phyloP scores from a whole-genome alignment of 2,113 vertebrate genomes.

The Myodes glareolus region DNA sequence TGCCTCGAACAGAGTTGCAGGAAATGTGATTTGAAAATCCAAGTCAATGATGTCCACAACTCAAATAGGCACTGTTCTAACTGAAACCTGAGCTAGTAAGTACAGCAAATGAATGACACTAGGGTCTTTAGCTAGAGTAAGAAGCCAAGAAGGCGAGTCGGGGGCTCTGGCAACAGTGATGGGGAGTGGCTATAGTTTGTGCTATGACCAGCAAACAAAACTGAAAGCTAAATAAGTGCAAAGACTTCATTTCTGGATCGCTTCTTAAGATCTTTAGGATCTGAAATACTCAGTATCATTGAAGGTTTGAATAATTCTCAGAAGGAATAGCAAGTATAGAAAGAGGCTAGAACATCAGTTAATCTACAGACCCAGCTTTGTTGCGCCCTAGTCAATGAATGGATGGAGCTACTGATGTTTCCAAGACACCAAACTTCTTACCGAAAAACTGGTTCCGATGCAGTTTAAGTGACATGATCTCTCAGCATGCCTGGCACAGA shows the following conservation, averaged over 20 bases:
- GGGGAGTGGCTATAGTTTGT: not conserved
- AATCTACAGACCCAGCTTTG: not conserved
- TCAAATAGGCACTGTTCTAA: constrained; percentile 39
- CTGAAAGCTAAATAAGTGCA: not conserved
- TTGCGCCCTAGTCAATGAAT: not conserved
- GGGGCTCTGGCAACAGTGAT: not conserved
- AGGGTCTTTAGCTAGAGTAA: constrained; percentile 39
- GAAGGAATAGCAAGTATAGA: constrained; percentile 26
- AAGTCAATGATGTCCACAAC: constrained; percentile 55
- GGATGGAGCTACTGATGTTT: not conserved
- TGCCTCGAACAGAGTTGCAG: constrained; percentile 60
- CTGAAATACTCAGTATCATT: not conserved
- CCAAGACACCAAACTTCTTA: not conserved
- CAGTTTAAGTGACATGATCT: not conserved
- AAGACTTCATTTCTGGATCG: not conserved
- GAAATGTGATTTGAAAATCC: constrained; percentile 70
- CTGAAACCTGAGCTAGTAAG: constrained; percentile 50
- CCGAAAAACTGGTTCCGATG: not conserved
- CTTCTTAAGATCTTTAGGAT: not conserved
- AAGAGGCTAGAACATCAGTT: not conserved
- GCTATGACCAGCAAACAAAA: constrained; percentile 37
- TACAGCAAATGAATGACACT: constrained; percentile 15
- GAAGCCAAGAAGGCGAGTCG: not conserved
- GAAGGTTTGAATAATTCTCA: constrained; percentile 21
- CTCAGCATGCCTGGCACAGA: not conserved